Evolutionary conservation across 2,113 vertebrate species (phyloP), one percentile per base, ranked within the genome.

Genomic region (Grammomys dolichurus): DNA sequence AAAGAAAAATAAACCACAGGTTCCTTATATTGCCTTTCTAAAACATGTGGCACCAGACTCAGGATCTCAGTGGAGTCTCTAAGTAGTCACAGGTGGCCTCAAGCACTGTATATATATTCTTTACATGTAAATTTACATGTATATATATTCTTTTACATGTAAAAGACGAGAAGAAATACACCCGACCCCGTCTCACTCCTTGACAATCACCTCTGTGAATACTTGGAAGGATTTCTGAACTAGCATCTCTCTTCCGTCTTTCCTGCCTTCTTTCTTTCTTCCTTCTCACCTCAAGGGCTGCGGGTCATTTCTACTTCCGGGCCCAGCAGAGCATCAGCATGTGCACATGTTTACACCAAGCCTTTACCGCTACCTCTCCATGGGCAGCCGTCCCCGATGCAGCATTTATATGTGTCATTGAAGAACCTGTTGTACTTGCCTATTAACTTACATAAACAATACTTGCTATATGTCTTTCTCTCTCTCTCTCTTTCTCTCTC

Each of bases 141-240:
- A 73, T 43, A 40, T 73, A 22, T 40, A 20, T 26, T 48, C 75
- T 51, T 81, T 16, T 40, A 40, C 40, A 60, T 40, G 36, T 77
- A 36, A 58, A n/a, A 56, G 14, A 94, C 46, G 28, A 51, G 33
- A 58, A 72, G 56, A 91, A 95, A 78, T 90, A 93, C 85, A 75
- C 10, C 3, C 31, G 56, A 48, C 58, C 24, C 31, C 89, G 33
- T 60, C 2, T 20, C 46, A 81, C 31, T 43, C 86, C 51, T 51
- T 93, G 81, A 72, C 82, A 26, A 63, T 63, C 65, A 24, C 26
- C 48, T 86, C 54, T 60, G 36, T 26, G 80, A 16, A 40, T 48
- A n/a, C 73, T 26, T 36, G 75, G 80, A 51, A 65, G 48, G n/a
- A 24, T 26, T 16, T 40, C n/a, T 84, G 54, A 87, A 26, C 22